Evolutionary conservation across 2,888 invertebrate species (phyloP).

Genomic region (Drosophila atripex): DNA sequence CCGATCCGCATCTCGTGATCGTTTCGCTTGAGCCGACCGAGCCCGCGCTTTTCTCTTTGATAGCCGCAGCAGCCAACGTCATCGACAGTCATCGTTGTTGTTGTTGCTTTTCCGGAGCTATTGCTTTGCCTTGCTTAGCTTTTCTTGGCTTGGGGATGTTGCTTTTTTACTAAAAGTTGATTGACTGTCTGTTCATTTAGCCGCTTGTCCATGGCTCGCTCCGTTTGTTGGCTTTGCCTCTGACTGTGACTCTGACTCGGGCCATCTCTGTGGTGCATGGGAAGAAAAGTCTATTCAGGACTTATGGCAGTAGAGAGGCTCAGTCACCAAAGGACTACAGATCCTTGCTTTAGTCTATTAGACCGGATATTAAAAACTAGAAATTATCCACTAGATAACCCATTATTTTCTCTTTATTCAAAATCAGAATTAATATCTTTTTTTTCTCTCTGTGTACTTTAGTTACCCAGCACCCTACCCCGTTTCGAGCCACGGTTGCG

Average conservation of each 20-base stretch:
- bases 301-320: too few relatives aligned
- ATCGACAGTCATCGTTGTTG: slow-evolving; percentile 46
- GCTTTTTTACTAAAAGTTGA: slow-evolving; percentile 77
- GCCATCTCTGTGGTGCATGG: slow-evolving; percentile 16
- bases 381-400: too few relatives aligned
- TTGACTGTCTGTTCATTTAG: slow-evolving; percentile 78
- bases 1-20: slow-evolving; percentile 30
- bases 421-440: too few relatives aligned
- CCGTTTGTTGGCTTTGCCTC: slow-evolving; percentile 62
- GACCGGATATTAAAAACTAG: too few relatives aligned
- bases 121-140: slow-evolving; percentile 38
- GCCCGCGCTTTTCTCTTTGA: slow-evolving; percentile 71
- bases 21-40: slow-evolving; percentile 42
- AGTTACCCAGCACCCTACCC: too few relatives aligned
- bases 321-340: too few relatives aligned
- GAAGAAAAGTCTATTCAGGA: not conserved
- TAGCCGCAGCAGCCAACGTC: slow-evolving; percentile 41
- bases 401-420: too few relatives aligned
- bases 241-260: slow-evolving; percentile 18
- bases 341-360: too few relatives aligned
- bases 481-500: slow-evolving; percentile 34
- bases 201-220: slow-evolving; percentile 69
- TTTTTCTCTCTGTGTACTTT: slow-evolving; percentile 15
- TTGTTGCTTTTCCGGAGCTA: slow-evolving; percentile 48
- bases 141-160: too few relatives aligned